Percentiles rank a stretch among this genome's conserved stretches.
Evolutionary conservation across 2,113 vertebrate species (phyloP).

Genomic region (Columba livia): DNA sequence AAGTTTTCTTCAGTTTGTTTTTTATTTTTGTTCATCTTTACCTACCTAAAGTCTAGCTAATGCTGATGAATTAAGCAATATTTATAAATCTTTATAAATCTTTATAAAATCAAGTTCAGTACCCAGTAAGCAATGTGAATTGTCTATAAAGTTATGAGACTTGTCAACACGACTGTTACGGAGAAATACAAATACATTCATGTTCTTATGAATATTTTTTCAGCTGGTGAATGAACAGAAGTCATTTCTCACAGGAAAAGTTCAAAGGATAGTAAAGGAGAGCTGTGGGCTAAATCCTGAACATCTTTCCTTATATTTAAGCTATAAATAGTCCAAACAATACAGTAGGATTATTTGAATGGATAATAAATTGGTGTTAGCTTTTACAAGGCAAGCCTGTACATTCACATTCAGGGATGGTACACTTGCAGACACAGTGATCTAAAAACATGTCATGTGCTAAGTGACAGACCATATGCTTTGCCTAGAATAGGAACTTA

Average conservation of each 20-base stretch:
- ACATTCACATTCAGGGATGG: constrained; percentile 45
- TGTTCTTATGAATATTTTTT: constrained; percentile 29
- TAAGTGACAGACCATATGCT: constrained; percentile 69
- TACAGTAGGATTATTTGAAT: background rate
- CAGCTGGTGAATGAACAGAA: background rate
- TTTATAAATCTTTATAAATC: constrained; percentile 31
- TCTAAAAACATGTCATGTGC: constrained; percentile 64
- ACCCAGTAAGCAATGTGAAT: constrained; percentile 28
- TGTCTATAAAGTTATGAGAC: constrained; percentile 1
- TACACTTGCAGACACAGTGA: background rate
- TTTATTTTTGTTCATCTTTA: constrained; percentile 8
- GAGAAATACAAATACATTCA: constrained; percentile 31
- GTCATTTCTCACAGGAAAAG: constrained; percentile 36
- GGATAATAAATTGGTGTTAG: background rate
- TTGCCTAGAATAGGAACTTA: constrained; percentile 58
- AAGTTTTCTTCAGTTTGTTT: background rate
- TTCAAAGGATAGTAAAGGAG: constrained; percentile 34
- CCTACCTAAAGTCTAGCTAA: constrained; percentile 35
- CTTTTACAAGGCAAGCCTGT: background rate
- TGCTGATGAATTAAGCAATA: constrained; percentile 43
- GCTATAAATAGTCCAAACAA: background rate
- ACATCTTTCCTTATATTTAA: constrained; percentile 23
- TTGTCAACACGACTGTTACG: constrained; percentile 2
- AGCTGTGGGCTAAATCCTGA: constrained; percentile 1
- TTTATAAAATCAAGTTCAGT: constrained; percentile 43